Evolutionary conservation across 2,797 vertebrate species (phyloP).

Genomic region (Schizothorax lantsangensis): DNA sequence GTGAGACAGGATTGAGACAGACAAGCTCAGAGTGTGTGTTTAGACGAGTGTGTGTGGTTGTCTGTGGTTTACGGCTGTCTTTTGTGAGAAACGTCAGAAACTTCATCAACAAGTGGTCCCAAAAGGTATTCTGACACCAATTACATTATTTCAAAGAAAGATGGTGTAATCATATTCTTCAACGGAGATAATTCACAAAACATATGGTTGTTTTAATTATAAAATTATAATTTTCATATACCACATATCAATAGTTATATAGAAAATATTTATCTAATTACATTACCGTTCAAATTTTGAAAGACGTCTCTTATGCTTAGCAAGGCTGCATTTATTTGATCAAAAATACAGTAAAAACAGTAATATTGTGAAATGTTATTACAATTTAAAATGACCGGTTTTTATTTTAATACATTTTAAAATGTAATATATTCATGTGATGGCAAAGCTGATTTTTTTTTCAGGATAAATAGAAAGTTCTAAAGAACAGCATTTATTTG

Average conservation of each 20-base stretch:
- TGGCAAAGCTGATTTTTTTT: not conserved
- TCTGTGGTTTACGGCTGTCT: not conserved
- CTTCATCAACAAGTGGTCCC: not conserved
- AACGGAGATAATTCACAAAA: not conserved
- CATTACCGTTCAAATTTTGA: not conserved
- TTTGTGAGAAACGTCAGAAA: not conserved
- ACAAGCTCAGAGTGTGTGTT: constrained; percentile 8
- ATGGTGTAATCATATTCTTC: not conserved
- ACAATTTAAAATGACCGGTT: not conserved
- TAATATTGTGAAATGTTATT: not conserved
- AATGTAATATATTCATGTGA: not conserved
- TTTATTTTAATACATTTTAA: not conserved
- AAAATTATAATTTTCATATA: not conserved
- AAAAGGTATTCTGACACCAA: not conserved
- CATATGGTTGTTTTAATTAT: not conserved
- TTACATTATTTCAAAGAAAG: not conserved
- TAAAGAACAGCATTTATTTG: not conserved
- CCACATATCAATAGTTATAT: not conserved
- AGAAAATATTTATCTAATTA: not conserved
- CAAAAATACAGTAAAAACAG: not conserved
- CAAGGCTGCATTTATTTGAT: not conserved
- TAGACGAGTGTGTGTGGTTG: not conserved
- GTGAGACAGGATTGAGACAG: not conserved
- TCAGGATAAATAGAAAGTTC: not conserved
- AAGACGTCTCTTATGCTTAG: not conserved